A percentile compares a stretch with the other conserved stretches of the same genome.
Conservation (phyloP, 2,113 vertebrate species). For the Peromyscus maniculatus region DNA sequence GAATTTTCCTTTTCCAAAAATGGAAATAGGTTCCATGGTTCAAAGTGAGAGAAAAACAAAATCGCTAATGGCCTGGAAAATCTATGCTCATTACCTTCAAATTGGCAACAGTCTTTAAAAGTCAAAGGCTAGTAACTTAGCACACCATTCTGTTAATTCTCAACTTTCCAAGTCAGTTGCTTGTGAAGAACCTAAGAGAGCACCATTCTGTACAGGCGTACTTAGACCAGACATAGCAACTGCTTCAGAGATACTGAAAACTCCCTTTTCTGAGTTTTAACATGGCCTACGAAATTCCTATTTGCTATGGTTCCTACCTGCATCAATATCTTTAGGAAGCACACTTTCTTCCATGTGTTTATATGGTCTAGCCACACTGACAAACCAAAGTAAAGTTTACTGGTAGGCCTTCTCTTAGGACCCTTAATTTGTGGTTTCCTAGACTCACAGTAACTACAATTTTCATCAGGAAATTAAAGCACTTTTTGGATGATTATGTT, state of each 20-base stretch:
- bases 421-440: background rate
- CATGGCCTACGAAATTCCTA: background rate
- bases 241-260: background rate
- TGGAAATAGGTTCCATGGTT: background rate
- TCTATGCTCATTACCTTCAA: background rate
- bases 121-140: background rate
- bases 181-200: background rate
- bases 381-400: background rate
- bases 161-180: background rate
- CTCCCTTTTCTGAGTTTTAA: background rate
- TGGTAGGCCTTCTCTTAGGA: background rate
- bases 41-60: background rate
- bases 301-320: background rate
- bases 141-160: background rate
- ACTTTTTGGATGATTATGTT: background rate
- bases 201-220: background rate
- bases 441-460: background rate
- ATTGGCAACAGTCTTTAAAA: background rate
- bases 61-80: background rate
- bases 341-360: background rate
- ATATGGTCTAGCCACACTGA: background rate
- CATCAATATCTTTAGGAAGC: background rate
- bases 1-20: background rate
- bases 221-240: background rate
- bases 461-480: slow-evolving; percentile 16